Evolutionary conservation across 2,797 vertebrate species (phyloP).

Genomic region (Jordanella pulchra): DNA sequence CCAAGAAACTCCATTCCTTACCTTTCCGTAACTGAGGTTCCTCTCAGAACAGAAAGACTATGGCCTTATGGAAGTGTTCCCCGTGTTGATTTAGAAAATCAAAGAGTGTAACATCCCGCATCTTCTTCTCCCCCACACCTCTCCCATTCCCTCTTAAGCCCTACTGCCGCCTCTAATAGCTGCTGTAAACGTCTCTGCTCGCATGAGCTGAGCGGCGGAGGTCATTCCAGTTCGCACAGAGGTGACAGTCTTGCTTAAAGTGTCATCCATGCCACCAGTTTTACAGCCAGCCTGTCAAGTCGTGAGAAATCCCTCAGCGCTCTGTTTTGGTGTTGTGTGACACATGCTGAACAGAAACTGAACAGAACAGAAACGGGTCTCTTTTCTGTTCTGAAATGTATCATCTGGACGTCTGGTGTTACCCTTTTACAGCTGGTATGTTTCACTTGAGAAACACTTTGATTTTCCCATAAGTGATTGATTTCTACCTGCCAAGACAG

Average conservation of each 20-base stretch:
- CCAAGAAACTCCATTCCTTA: constrained; percentile 35
- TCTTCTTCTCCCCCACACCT: constrained; percentile 16
- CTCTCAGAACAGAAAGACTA: constrained; percentile 2
- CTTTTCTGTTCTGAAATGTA: constrained; percentile 62
- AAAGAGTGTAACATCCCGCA: constrained; percentile 27
- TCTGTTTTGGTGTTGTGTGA: constrained; percentile 50
- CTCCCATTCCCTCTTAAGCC: constrained; percentile 46
- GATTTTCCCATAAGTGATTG: constrained; percentile 21
- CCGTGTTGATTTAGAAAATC: constrained; percentile 34
- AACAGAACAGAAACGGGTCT: constrained; percentile 61
- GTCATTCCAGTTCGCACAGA: constrained; percentile 61
- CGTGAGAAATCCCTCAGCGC: constrained; percentile 56
- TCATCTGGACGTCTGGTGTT: constrained; percentile 43
- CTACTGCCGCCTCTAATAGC: constrained; percentile 54
- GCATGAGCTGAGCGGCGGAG: constrained; percentile 67
- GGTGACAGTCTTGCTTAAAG: constrained; percentile 71
- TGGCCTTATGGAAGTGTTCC: constrained; percentile 27
- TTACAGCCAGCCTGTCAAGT: constrained; percentile 63
- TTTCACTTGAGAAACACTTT: constrained; percentile 25
- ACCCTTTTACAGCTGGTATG: constrained; percentile 37
- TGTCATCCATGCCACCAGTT: constrained; percentile 67
- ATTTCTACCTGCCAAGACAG: constrained; percentile 1
- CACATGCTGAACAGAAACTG: constrained; percentile 50
- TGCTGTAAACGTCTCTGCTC: constrained; percentile 58
- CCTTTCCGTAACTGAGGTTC: constrained; percentile 33